These are phyloP conservation scores for Progne subis DNA, from an alignment of 2,113 vertebrate species.

Conservation along the genomic window DNA sequence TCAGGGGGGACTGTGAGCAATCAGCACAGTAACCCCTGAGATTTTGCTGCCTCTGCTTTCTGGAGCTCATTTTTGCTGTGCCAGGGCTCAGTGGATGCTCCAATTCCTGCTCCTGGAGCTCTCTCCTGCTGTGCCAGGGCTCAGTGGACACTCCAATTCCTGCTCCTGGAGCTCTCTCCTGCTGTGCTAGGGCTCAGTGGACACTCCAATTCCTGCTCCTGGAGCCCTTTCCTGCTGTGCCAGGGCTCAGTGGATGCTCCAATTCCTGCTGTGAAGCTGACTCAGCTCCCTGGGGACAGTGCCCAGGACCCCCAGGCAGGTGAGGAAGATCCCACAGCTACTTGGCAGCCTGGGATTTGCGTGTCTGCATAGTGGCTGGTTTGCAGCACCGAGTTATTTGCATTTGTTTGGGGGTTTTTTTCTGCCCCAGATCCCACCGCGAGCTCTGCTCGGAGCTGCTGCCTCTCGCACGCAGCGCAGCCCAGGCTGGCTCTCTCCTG, in stretches of 20 bases:
- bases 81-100: neutral
- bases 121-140: no score
- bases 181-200: rapidly evolving
- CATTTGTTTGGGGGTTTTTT: neutral
- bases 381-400: neutral
- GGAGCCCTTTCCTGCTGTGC: neutral
- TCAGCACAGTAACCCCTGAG: neutral
- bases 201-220: neutral
- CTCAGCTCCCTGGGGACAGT: neutral
- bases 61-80: neutral
- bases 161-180: neutral
- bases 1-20: neutral
- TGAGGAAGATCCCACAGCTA: neutral
- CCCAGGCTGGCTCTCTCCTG: neutral
- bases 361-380: neutral
- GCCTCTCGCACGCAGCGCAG: neutral
- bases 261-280: neutral
- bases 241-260: neutral
- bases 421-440: neutral
- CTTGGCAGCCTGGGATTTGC: neutral
- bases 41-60: neutral
- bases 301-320: neutral
- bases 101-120: neutral
- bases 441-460: neutral
- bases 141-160: neutral